A percentile compares a stretch with the other conserved stretches of the same genome.
Conservation (phyloP, 2,888 invertebrate species). For the Polydrusus tereticollis region DNA sequence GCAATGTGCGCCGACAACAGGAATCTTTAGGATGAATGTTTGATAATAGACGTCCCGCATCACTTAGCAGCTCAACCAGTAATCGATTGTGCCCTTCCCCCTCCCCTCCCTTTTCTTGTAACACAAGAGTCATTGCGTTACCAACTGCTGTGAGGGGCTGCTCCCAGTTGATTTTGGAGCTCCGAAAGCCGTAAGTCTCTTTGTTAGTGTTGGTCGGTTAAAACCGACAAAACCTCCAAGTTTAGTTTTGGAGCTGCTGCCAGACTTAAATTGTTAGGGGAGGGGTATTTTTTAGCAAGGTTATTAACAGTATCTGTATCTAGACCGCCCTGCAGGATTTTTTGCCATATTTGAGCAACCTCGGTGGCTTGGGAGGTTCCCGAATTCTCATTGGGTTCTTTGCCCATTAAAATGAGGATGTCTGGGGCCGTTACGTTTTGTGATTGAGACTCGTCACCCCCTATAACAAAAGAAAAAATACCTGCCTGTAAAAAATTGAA, state of each 20-base stretch:
- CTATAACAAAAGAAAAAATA: no score
- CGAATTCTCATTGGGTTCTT: not conserved
- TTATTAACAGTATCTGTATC: not conserved
- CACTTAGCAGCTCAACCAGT: constrained; percentile 25
- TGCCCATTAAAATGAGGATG: not conserved
- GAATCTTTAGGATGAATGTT: constrained; percentile 28
- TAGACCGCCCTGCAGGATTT: not conserved
- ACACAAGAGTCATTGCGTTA: constrained; percentile 23
- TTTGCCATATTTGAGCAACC: no score
- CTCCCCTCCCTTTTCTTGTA: constrained; percentile 11
- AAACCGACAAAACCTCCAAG: no score
- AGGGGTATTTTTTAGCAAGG: constrained; percentile 17
- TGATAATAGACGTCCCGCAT: constrained; percentile 24
- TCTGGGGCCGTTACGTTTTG: not conserved
- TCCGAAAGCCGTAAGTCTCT: not conserved
- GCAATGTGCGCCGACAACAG: constrained; percentile 3
- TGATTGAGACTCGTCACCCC: not conserved
- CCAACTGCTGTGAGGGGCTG: constrained; percentile 24
- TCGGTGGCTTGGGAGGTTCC: no score
- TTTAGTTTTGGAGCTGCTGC: no score
- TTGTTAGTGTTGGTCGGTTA: no score
- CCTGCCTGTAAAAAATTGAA: no score
- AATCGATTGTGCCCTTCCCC: no score
- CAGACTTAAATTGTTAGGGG: not conserved
- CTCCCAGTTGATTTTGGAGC: constrained; percentile 25